Evolutionary conservation across 1,140 invertebrate genomes (phyloP), one percentile per base, ranked within the genome.

Genomic region (Trigoniulus corallinus): DNA sequence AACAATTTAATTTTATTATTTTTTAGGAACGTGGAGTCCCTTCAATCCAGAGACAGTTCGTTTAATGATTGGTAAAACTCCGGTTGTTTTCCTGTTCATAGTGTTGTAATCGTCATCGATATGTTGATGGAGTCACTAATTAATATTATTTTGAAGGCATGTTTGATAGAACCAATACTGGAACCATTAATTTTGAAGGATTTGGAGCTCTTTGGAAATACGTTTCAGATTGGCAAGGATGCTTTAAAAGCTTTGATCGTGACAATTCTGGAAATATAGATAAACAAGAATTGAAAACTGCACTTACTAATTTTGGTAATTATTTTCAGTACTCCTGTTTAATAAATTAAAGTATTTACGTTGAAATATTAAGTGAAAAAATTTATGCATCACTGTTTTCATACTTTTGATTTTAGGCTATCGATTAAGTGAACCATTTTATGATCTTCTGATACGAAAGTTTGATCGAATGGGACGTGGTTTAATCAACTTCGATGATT

Each of bases 1-100:
- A 21, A 24, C 12, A 21, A 10, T 7, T 44, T 44, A 7, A 7
- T 44, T 10, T 44, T 44, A 10, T 7, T 7, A 21, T 10, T 55
- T 57, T 60, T 45, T 49, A 68, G 66, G 93, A 20, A 95, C 92
- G 26, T 97, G 89, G 88, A 88, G 82, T 56, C 87, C 93, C 3
- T 98, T 98, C 63, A 98, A 98, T 71, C 88, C 91, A 42, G 93
- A 98, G 75, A 98, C 93, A 47, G 88, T 96, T 37, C 67, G 88
- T 47, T 67, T 94, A 47, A 93, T 95, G 88, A 94, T 94, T 60
- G 86, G 87, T 88, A 73, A 71, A 64, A 44, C n/a, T n/a, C n/a
- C 23, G 15, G 15, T 34, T 34, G 15, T 34, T 34, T 7, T 34
- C 29, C 15, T 34, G 15, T 7, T 7, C 15, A 15, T n/a, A 34